These are phyloP conservation scores for Burhinus bistriatus DNA, from an alignment of 2,113 vertebrate genomes.

Conservation along the genomic window DNA sequence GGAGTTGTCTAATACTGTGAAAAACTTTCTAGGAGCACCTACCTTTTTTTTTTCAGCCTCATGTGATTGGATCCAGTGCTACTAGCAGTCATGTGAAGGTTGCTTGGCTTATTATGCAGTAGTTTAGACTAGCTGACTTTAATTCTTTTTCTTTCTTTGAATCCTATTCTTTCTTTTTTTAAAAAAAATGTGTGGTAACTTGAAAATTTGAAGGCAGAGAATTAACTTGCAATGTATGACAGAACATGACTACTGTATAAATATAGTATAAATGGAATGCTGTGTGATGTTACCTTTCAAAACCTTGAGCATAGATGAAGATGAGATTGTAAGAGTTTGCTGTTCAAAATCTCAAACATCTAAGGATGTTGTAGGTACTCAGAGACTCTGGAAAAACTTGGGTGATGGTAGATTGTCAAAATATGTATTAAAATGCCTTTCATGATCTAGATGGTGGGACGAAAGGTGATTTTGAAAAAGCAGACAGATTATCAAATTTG, in stretches of 20 bases:
- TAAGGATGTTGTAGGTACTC: background rate
- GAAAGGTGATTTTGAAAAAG: background rate
- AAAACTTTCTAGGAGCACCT: background rate
- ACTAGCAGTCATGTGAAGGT: background rate
- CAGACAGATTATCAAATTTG: background rate
- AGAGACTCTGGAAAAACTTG: background rate
- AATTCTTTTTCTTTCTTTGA: background rate
- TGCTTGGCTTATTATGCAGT: background rate
- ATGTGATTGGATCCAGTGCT: background rate
- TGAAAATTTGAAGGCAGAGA: background rate
- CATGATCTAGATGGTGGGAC: background rate
- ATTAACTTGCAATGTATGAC: background rate
- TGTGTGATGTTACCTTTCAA: background rate
- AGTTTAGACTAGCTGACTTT: background rate
- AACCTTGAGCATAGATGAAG: background rate
- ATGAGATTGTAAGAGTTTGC: background rate
- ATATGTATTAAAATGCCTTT: background rate
- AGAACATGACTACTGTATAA: background rate
- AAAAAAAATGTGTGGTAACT: background rate
- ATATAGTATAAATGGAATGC: background rate
- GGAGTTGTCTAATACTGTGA: background rate
- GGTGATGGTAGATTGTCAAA: background rate
- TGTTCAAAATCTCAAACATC: background rate
- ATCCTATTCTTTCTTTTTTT: background rate
- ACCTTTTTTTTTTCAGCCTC: background rate